These are phyloP conservation scores for Callionymus lyra DNA, from an alignment of 2,113 vertebrate genomes.

Conservation along the genomic window DNA sequence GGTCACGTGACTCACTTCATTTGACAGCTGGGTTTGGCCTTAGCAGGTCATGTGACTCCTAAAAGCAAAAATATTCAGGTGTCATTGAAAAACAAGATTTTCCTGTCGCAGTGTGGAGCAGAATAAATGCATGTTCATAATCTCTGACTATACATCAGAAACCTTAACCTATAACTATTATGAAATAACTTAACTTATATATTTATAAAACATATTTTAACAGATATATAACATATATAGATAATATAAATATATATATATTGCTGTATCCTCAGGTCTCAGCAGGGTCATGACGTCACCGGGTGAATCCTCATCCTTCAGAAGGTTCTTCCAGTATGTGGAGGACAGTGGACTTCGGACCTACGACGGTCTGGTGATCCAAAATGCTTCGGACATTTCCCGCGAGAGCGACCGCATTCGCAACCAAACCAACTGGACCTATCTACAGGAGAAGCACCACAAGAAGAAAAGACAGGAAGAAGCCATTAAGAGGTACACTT, in stretches of 20 bases:
- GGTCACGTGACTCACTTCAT: not conserved
- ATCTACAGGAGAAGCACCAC: conserved; percentile 89
- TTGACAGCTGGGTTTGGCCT: not conserved
- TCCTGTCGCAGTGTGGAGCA: too few species aligned
- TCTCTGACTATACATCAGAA: too few species aligned
- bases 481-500: conserved; percentile 82
- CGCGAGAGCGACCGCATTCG: conserved; percentile 91
- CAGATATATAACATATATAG: not conserved
- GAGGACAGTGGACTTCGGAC: conserved; percentile 90
- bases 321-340: conserved; percentile 84
- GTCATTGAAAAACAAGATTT: too few species aligned
- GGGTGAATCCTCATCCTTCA: conserved; percentile 67
- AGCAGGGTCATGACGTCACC: conserved; percentile 31
- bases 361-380: conserved; percentile 92
- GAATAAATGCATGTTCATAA: too few species aligned
- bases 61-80: too few species aligned
- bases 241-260: not conserved
- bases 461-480: conserved; percentile 90
- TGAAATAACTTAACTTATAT: not conserved
- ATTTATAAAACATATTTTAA: not conserved
- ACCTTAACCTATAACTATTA: not conserved
- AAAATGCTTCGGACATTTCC: conserved; percentile 96
- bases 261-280: conserved; percentile 15
- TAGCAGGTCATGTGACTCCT: not conserved
- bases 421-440: conserved; percentile 87